Percentiles rank a stretch among this genome's conserved stretches.
These are phyloP conservation scores for Delphinapterus leucas DNA, from an alignment of 2,113 vertebrate genomes.

Conservation along the genomic window DNA sequence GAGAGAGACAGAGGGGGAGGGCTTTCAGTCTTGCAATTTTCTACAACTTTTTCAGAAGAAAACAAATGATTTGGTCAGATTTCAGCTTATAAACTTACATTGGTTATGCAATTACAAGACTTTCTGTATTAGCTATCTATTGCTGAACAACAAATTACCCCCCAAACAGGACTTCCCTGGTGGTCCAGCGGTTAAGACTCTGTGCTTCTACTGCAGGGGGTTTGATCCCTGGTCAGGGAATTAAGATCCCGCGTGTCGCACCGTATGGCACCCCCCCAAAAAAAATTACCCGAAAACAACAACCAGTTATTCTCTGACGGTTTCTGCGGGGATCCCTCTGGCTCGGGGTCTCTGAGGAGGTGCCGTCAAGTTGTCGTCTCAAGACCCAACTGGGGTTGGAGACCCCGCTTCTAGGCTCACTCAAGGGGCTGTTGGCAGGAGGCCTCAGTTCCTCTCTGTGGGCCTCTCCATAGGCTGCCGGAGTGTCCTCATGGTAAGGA, in stretches of 20 bases:
- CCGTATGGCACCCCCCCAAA: neutral
- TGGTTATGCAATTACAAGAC: constrained; percentile 32
- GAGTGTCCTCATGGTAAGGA: neutral
- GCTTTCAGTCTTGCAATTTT: constrained; percentile 36
- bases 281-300: neutral
- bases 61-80: constrained; percentile 17
- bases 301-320: neutral
- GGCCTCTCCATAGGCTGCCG: neutral
- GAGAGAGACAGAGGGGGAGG: neutral
- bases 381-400: neutral
- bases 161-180: neutral
- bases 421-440: neutral
- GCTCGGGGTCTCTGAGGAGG: neutral
- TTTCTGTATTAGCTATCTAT: constrained; percentile 13
- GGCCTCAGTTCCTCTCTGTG: neutral
- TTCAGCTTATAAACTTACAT: constrained; percentile 8
- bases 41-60: constrained; percentile 8
- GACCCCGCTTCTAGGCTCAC: neutral
- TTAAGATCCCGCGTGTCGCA: neutral
- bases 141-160: constrained; percentile 6
- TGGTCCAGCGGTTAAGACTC: neutral
- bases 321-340: neutral
- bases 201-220: neutral
- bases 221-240: neutral
- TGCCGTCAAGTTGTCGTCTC: neutral